Conservation (phyloP, 30 jellyfish, hydroid and myxozoan genomes). For the Aurelia sp. region DNA sequence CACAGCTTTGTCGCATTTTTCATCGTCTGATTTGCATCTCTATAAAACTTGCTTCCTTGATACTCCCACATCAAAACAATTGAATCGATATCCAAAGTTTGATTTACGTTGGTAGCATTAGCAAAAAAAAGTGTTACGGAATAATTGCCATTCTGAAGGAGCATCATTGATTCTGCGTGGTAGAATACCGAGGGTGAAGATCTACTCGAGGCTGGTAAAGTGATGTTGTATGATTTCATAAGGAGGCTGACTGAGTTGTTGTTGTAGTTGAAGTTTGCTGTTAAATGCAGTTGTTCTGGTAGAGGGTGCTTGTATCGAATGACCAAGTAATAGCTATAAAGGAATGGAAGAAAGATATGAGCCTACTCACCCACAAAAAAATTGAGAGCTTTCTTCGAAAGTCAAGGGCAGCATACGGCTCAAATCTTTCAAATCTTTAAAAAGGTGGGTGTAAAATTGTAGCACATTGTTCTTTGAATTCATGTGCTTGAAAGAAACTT, state of each 20-base stretch:
- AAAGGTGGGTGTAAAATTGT: too few relatives aligned
- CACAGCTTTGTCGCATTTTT: constrained; percentile 47
- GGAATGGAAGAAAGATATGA: too few relatives aligned
- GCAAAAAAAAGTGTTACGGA: constrained; percentile 36
- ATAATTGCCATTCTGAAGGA: constrained; percentile 46
- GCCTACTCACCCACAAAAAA: too few relatives aligned
- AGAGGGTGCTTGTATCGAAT: constrained; percentile 27
- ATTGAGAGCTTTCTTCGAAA: too few relatives aligned
- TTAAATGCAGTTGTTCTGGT: not conserved
- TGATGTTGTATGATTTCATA: constrained; percentile 32
- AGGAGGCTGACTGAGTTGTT: constrained; percentile 37
- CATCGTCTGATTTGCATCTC: constrained; percentile 23
- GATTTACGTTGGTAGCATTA: constrained; percentile 19
- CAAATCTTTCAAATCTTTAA: too few relatives aligned
- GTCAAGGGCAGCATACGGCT: too few relatives aligned
- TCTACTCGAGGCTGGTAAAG: constrained; percentile 35
- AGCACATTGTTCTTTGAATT: too few relatives aligned
- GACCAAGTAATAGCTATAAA: constrained; percentile 39
- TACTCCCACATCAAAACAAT: constrained; percentile 49
- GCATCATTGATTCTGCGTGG: constrained; percentile 15
- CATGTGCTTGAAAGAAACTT: too few relatives aligned
- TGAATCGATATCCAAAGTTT: constrained; percentile 67
- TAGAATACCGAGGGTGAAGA: not conserved
- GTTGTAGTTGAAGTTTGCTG: constrained; percentile 24
- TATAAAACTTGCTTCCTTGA: constrained; percentile 32